Evolutionary conservation across 2,888 invertebrate species (phyloP).

Genomic region (Metacarcinus magister): DNA sequence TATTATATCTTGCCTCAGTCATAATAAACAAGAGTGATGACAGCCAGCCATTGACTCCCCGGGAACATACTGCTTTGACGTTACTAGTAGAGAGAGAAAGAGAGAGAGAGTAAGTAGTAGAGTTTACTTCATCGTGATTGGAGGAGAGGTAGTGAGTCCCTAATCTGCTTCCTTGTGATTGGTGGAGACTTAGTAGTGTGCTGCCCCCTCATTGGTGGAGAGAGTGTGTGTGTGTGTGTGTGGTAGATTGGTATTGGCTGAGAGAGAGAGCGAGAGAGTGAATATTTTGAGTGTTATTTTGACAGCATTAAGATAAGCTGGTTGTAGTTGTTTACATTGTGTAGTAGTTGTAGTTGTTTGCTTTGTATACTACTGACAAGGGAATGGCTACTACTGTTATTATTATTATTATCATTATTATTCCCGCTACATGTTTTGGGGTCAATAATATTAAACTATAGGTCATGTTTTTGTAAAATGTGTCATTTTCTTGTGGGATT

Average conservation of each 20-base stretch:
- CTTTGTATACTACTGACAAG: background rate
- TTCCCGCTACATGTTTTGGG: background rate
- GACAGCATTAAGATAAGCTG: background rate
- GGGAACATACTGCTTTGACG: background rate
- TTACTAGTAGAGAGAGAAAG: background rate
- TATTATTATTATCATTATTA: background rate
- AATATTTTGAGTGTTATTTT: background rate
- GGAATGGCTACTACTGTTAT: background rate
- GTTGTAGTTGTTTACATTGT: background rate
- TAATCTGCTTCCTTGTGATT: background rate
- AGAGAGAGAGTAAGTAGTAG: background rate
- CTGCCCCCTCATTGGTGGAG: too few relatives aligned
- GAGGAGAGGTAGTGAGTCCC: background rate
- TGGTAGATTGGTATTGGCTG: too few relatives aligned
- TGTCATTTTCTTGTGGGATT: background rate
- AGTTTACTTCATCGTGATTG: background rate
- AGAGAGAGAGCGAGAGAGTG: too few relatives aligned
- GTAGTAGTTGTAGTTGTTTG: background rate
- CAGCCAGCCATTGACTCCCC: background rate
- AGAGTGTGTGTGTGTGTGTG: too few relatives aligned
- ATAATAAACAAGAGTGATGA: background rate
- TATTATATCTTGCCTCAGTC: background rate
- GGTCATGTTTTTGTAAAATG: background rate
- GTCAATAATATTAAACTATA: background rate
- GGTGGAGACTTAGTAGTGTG: background rate